phyloP scores from a whole-genome alignment of 2,113 vertebrate species.

The Eclectus roratus region DNA sequence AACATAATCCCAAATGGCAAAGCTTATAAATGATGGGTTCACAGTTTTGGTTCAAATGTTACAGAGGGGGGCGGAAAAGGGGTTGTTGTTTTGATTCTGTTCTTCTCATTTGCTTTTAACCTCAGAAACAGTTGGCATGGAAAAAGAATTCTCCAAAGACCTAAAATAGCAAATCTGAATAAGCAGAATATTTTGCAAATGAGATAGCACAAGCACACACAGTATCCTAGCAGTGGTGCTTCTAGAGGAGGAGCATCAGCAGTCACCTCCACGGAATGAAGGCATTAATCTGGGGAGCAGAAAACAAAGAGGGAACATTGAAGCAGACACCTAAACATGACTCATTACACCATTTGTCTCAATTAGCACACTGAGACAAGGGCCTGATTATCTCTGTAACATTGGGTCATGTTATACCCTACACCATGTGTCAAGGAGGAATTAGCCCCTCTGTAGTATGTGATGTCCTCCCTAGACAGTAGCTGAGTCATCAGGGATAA shows the following conservation, averaged over 20 bases:
- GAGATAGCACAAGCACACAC: neutral
- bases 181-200: constrained; percentile 28
- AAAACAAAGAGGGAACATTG: neutral
- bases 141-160: neutral
- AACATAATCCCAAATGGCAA: neutral
- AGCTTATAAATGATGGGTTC: neutral
- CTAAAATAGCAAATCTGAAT: constrained; percentile 38
- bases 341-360: constrained; percentile 43
- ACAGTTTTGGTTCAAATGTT: neutral
- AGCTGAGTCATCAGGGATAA: neutral
- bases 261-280: neutral
- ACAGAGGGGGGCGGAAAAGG: neutral
- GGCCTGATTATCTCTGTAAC: constrained; percentile 3
- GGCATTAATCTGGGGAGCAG: constrained; percentile 14
- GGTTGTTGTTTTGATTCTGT: neutral
- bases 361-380: constrained; percentile 39
- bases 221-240: neutral
- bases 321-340: constrained; percentile 41
- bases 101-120: neutral
- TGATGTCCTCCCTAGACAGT: neutral
- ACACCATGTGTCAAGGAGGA: neutral
- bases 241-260: neutral
- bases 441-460: neutral
- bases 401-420: neutral
- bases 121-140: neutral